Conservation (phyloP, 2,797 vertebrate species). For the Tympanoctomys barrerae region DNA sequence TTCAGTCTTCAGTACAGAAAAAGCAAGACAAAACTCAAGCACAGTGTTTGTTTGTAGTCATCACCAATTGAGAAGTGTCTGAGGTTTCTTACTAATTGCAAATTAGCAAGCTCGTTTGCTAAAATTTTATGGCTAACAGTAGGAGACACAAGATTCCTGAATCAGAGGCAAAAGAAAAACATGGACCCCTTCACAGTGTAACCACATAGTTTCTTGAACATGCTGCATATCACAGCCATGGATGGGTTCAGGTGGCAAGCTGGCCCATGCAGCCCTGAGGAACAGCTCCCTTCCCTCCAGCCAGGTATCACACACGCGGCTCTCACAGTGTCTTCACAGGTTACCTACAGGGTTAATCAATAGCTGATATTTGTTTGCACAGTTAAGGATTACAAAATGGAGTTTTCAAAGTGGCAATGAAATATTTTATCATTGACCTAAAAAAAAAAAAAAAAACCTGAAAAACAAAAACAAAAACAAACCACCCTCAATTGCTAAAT, state of each 20-base stretch:
- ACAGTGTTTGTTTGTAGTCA: neutral
- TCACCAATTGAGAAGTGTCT: neutral
- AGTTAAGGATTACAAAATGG: neutral
- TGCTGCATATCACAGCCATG: neutral
- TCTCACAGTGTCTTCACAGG: neutral
- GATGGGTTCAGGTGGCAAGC: neutral
- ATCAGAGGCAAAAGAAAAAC: neutral
- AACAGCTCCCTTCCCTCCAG: neutral
- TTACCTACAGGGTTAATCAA: neutral
- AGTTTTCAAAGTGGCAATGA: neutral
- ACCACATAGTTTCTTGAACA: neutral
- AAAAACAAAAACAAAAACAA: neutral
- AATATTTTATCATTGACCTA: neutral
- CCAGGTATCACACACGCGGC: neutral
- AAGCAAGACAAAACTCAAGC: neutral
- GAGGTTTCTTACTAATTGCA: neutral
- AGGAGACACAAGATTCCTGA: neutral
- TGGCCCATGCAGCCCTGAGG: neutral
- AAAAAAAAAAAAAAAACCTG: neutral
- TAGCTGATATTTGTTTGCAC: neutral
- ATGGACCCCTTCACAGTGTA: neutral
- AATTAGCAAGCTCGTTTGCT: neutral
- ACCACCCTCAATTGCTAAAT: neutral
- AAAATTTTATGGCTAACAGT: neutral
- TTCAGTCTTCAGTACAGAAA: neutral